Evolutionary conservation across 2,888 invertebrate genomes (phyloP).

Genomic region (Aleiodes testaceus): DNA sequence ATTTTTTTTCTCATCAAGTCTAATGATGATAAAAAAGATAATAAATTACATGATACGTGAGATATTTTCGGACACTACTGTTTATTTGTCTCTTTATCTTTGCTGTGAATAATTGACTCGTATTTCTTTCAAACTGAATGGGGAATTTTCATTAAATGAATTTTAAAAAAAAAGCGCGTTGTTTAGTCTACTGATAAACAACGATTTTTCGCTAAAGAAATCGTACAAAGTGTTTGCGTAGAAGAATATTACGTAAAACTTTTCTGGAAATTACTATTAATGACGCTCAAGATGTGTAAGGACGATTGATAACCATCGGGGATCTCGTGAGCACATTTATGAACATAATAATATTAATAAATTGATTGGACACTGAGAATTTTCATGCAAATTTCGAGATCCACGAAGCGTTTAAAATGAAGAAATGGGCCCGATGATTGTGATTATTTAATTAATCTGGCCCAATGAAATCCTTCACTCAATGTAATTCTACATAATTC

Average conservation of each 20-base stretch:
- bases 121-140: neutral
- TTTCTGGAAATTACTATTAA: conserved; percentile 8
- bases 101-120: neutral
- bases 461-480: conserved; percentile 39
- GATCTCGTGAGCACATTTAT: conserved; percentile 7
- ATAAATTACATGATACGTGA: conserved; percentile 4
- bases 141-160: conserved; percentile 7
- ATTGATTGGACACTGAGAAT: too few relatives aligned
- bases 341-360: neutral
- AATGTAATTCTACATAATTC: conserved; percentile 53
- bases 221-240: conserved; percentile 2
- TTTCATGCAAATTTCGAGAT: too few relatives aligned
- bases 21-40: neutral
- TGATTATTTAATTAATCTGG: conserved; percentile 18
- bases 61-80: neutral
- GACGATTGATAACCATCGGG: conserved; percentile 27
- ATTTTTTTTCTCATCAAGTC: too few relatives aligned
- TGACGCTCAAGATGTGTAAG: conserved; percentile 42
- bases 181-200: conserved; percentile 17
- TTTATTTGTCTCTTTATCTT: neutral
- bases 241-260: conserved; percentile 8
- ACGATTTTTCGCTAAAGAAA: conserved; percentile 10
- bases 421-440: too few relatives aligned
- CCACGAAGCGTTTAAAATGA: too few relatives aligned
- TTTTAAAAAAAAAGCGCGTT: neutral